Percentiles rank a stretch among this genome's conserved stretches.
Conservation (phyloP, 2,888 invertebrate species). For the Adineta ricciae region DNA sequence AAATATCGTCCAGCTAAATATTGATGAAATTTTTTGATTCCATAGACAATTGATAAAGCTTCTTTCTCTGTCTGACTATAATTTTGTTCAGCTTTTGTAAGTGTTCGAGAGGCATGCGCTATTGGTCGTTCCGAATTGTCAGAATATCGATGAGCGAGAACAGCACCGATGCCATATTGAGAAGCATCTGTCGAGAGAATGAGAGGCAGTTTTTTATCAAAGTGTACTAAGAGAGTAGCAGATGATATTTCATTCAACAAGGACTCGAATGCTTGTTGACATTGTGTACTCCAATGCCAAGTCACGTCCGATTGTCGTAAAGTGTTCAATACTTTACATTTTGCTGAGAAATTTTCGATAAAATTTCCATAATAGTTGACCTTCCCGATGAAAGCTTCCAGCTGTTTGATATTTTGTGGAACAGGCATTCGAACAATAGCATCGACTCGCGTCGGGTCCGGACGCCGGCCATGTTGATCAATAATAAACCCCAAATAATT, state of each 20-base stretch:
- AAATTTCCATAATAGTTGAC: conserved; percentile 40
- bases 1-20: neutral
- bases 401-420: conserved; percentile 38
- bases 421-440: conserved; percentile 38
- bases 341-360: conserved; percentile 37
- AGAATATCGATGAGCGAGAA: conserved; percentile 39
- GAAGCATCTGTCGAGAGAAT: conserved; percentile 47
- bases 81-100: neutral
- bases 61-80: neutral
- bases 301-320: conserved; percentile 29
- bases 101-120: neutral
- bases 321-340: conserved; percentile 37
- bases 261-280: neutral
- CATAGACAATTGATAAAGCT: neutral
- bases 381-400: conserved; percentile 39
- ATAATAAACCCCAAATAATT: conserved; percentile 38
- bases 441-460: conserved; percentile 37
- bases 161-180: conserved; percentile 42
- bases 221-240: conserved; percentile 40
- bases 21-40: neutral
- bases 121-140: neutral
- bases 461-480: conserved; percentile 36
- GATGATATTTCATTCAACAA: conserved; percentile 20
- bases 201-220: conserved; percentile 39
- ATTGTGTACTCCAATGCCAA: neutral